Evolutionary conservation across 2,113 vertebrate genomes (phyloP), one percentile per base, ranked within the genome.

Genomic region (Neogobius melanostomus): DNA sequence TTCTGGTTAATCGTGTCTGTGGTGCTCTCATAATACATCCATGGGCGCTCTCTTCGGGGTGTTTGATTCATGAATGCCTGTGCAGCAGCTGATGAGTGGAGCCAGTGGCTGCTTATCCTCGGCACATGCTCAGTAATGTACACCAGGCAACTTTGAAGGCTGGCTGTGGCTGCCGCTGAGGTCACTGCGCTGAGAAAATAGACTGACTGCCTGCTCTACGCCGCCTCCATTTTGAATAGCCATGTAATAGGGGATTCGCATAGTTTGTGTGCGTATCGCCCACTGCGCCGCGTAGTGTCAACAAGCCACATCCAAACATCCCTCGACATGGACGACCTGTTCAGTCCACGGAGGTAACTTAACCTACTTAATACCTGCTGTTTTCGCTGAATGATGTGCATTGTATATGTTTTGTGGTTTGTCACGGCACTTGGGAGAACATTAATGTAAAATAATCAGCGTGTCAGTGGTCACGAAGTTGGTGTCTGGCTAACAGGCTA

Each of bases 191-290:
- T 74, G 74, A 85, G 75, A 73, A 82, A 70, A 71, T 11, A 79
- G 87, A 92, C 93, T 92, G 90, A 91, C 95, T 81, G 95, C 89
- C 95, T 95, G 93, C 83, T 60, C 94, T 95, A 94, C 84, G 79
- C 93, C 94, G 95, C 96, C 97, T 97, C 97, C 97, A 99, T 99
- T 97, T 99, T 99, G 97, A 95, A 95, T 87, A 93, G 93, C 88
- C 91, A 90, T 90, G 95, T 94, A 94, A 94, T 92, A 90, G 93
- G 90, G 92, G 88, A 92, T 84, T 86, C 86, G 91, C 91, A 82
- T 83, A 85, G 91, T 95, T 93, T 95, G 91, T 89, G 85, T 84
- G 83, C 82, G 80, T 91, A 92, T 91, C 90, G 90, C 89, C 89
- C 86, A 82, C 90, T 86, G 85, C 84, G 87, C 86, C 81, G 89